phyloP scores from a whole-genome alignment of 2,113 vertebrate genomes.

The Cololabis saira region DNA sequence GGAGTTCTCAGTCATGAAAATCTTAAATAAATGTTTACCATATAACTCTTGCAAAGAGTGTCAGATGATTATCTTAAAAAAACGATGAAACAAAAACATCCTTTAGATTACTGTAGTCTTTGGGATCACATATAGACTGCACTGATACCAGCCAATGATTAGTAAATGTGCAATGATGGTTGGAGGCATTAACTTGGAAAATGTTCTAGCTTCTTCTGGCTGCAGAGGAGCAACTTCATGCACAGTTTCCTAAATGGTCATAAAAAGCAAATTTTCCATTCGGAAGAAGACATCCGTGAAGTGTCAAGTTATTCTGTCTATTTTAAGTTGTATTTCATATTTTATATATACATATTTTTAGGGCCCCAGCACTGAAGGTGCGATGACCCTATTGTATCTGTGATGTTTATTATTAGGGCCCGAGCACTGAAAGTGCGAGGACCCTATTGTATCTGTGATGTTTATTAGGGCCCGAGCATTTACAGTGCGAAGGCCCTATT shows the following conservation, averaged over 20 bases:
- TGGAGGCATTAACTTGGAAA: constrained; percentile 57
- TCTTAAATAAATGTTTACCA: constrained; percentile 47
- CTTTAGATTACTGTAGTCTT: constrained; percentile 41
- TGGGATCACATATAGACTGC: constrained; percentile 41
- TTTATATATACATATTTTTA: too few relatives aligned
- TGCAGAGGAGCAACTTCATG: constrained; percentile 11
- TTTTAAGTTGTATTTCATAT: too few relatives aligned
- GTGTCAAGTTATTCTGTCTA: constrained; percentile 17
- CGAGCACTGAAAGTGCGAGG: too few relatives aligned
- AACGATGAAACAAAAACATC: constrained; percentile 15
- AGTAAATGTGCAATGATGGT: constrained; percentile 50
- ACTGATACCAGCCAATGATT: constrained; percentile 18
- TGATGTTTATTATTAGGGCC: too few relatives aligned
- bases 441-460: too few relatives aligned
- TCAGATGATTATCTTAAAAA: constrained; percentile 23
- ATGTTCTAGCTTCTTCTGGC: constrained; percentile 31
- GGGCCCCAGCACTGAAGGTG: too few relatives aligned
- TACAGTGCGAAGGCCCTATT: too few relatives aligned
- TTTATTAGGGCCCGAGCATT: too few relatives aligned
- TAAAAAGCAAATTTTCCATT: constrained; percentile 15
- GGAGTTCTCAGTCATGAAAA: constrained; percentile 33
- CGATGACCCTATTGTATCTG: too few relatives aligned
- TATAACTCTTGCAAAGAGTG: constrained; percentile 33
- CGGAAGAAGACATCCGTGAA: constrained; percentile 35
- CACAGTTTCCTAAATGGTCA: constrained; percentile 30